Percentiles rank a stretch among this genome's conserved stretches.
phyloP scores from a whole-genome alignment of 2,113 vertebrate genomes.

The Anolis sagrei region DNA sequence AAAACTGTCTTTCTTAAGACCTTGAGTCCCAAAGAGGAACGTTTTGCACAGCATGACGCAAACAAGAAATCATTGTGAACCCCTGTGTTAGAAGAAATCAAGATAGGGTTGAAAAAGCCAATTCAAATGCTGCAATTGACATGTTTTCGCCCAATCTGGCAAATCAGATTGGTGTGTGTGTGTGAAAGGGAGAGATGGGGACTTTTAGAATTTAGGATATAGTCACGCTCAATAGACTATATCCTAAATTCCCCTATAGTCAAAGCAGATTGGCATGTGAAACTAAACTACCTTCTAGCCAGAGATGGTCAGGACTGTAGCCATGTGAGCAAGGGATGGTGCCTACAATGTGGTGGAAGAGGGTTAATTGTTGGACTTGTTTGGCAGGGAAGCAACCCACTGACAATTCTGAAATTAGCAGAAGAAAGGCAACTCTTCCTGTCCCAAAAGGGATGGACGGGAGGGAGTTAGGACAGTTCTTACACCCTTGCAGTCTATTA shows the following conservation, averaged over 20 bases:
- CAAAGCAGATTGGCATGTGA: not conserved
- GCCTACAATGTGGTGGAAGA: not conserved
- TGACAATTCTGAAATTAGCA: not conserved
- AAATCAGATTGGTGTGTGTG: not conserved
- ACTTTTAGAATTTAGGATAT: rapidly evolving
- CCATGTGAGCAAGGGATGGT: not conserved
- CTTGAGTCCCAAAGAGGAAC: not conserved
- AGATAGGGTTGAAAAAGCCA: constrained; percentile 5
- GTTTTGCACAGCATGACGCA: not conserved
- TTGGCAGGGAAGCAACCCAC: not conserved
- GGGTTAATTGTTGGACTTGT: not conserved
- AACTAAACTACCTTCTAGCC: not conserved
- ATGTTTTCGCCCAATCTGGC: constrained; percentile 45
- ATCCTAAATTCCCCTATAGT: not conserved
- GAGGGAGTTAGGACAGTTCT: not conserved
- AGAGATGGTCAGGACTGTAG: not conserved
- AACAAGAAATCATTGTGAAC: not conserved
- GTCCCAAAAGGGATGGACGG: not conserved
- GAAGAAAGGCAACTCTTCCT: not conserved
- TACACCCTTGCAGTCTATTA: constrained; percentile 14
- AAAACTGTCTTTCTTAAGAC: not conserved
- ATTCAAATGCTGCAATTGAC: constrained; percentile 48
- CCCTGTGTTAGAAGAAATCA: not conserved
- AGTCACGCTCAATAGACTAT: not conserved
- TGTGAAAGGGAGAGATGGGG: constrained; percentile 16